Percentiles rank a stretch among this genome's conserved stretches.
Conservation (phyloP, 2,888 invertebrate genomes). For the Lithophane socia region DNA sequence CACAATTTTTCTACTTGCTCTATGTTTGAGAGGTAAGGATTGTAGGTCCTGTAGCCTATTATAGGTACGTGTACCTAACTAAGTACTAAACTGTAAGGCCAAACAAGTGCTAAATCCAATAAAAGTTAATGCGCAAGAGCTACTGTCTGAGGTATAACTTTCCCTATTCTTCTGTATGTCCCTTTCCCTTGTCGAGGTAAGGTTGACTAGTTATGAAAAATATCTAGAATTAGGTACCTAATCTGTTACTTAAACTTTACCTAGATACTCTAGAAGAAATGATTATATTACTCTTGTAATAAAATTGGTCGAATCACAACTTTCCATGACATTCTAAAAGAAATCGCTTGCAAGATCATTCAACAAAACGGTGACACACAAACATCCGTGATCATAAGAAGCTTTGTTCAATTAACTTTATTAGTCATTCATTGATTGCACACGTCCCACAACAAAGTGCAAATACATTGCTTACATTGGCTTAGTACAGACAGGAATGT, state of each 20-base stretch:
- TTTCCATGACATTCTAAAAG: constrained; percentile 1
- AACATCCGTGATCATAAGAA: constrained; percentile 29
- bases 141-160: background rate
- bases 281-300: no score
- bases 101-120: constrained; percentile 43
- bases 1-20: background rate
- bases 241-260: background rate
- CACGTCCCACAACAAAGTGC: constrained; percentile 13
- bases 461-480: constrained; percentile 54
- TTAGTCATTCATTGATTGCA: constrained; percentile 30
- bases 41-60: no score
- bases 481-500: constrained; percentile 34
- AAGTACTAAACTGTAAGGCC: constrained; percentile 7
- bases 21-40: no score
- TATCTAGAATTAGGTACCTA: background rate
- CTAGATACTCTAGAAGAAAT: background rate
- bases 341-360: constrained; percentile 16
- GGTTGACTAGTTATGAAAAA: background rate
- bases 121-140: constrained; percentile 17
- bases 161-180: constrained; percentile 11
- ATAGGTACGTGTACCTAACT: background rate
- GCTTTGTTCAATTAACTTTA: constrained; percentile 41
- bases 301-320: background rate
- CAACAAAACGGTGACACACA: constrained; percentile 14
- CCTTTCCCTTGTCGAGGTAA: no score